phyloP scores from a whole-genome alignment of 2,113 vertebrate species.

The Pipa parva region DNA sequence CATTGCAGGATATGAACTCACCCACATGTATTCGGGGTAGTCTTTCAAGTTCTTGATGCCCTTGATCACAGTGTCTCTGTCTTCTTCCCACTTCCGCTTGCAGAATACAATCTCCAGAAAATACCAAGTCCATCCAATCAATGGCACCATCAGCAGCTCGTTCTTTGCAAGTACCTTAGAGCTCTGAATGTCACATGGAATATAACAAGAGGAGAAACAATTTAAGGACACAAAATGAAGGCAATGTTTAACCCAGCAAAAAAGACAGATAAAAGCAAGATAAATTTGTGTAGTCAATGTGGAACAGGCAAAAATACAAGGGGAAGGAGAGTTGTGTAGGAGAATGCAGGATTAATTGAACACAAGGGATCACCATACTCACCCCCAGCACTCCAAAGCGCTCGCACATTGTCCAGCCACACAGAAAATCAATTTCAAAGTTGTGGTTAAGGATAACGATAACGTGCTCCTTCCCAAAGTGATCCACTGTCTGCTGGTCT shows the following conservation, averaged over 20 bases:
- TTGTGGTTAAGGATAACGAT: slow-evolving; percentile 98
- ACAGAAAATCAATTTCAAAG: slow-evolving; percentile 95
- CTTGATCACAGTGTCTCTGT: slow-evolving; percentile 78
- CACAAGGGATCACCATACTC: slow-evolving; percentile 37
- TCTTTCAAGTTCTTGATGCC: slow-evolving; percentile 76
- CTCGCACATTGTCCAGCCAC: slow-evolving; percentile 97
- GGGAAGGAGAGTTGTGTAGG: too few species aligned
- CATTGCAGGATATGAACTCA: too few species aligned
- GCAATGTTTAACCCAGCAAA: too few species aligned
- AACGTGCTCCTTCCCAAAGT: slow-evolving; percentile 88
- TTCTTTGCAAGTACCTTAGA: slow-evolving; percentile 96
- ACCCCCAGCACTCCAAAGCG: slow-evolving; percentile 91
- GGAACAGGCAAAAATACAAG: too few species aligned
- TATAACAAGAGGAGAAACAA: not conserved
- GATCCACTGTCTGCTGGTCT: slow-evolving; percentile 78
- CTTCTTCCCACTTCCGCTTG: slow-evolving; percentile 95
- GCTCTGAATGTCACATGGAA: slow-evolving; percentile 62
- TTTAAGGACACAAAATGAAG: too few species aligned
- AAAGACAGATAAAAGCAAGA: too few species aligned
- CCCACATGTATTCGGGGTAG: slow-evolving; percentile 97
- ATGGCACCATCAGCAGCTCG: slow-evolving; percentile 88
- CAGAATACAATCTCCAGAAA: slow-evolving; percentile 98
- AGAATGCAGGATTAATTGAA: too few species aligned
- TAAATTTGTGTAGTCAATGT: too few species aligned
- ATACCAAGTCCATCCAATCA: slow-evolving; percentile 98